Evolutionary conservation across 2,888 invertebrate genomes (phyloP), one percentile per base, ranked within the genome.

Genomic region (Oxytorus armatus): DNA sequence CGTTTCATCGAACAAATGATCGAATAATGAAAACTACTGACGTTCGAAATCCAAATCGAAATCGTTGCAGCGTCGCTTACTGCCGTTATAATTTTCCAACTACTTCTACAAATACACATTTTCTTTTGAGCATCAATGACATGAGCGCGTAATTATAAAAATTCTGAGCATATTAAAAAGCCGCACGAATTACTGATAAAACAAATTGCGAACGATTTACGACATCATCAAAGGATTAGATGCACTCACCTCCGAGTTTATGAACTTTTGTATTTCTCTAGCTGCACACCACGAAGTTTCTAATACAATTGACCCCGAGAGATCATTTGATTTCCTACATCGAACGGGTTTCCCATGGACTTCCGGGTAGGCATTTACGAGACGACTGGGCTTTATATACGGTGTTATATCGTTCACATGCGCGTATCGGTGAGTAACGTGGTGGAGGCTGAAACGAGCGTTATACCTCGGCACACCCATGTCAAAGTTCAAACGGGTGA

Each of bases 401-500:
- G 23, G 82, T 80, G 72, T 82, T 81, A 83, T 65, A 73, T 80
- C 66, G 55, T 75, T 76, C 61, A 79, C 66, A 76, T 73, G 63
- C 66, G 66, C 69, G 47, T 42, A 29, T 66, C 49, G 51, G 77
- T 68, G 53, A 61, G 47, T 47, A 44, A 25, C 25, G 63, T 57
- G 42, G 39, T 16, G 65, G n/a, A n/a, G 47, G 47, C 29, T 33
- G 65, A 61, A 63, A 68, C 51, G 29, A 78, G 79, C 83, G 79
- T 77, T 83, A 82, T 84, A 84, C 82, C 83, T 73, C 78, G 81
- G 85, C 87, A 85, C 87, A 85, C 85, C 87, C 85, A 84, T 85
- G 87, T 87, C 88, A 88, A 77, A 88, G 88, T 87, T 88, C 88
- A 86, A 85, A 84, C 84, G 79, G 82, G 82, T 79, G 84, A 87